These are phyloP conservation scores for Schrankia costaestrigalis DNA, from an alignment of 2,888 invertebrate genomes.

Conservation along the genomic window DNA sequence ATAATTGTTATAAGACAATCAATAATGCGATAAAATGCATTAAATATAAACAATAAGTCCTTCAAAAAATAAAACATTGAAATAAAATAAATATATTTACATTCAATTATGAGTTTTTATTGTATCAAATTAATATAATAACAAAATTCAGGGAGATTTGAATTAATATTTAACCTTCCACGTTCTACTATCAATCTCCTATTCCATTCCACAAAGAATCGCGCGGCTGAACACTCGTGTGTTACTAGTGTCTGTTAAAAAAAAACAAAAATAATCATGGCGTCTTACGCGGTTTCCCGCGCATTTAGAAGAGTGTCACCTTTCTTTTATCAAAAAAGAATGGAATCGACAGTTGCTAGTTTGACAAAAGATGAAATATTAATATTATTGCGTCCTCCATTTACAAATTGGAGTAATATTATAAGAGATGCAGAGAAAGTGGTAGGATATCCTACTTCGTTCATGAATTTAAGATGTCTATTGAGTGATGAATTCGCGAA, in stretches of 20 bases:
- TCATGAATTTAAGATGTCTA: constrained; percentile 80
- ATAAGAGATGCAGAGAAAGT: constrained; percentile 77
- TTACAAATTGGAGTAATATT: constrained; percentile 72
- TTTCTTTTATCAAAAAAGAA: constrained; percentile 65
- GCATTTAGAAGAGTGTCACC: constrained; percentile 57
- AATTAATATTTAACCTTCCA: constrained; percentile 5
- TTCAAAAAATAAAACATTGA: too few species aligned
- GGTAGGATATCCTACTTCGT: constrained; percentile 80
- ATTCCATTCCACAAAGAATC: constrained; percentile 32
- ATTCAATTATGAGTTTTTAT: too few species aligned
- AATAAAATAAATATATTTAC: too few species aligned
- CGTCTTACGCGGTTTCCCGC: constrained; percentile 62
- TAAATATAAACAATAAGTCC: too few species aligned
- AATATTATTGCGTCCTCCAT: constrained; percentile 65
- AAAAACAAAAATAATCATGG: constrained; percentile 43
- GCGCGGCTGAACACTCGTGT: constrained; percentile 15
- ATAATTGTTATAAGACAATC: too few species aligned
- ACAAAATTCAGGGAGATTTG: constrained; percentile 17
- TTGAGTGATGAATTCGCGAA: constrained; percentile 83
- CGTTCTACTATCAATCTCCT: constrained; percentile 16
- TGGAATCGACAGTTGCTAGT: constrained; percentile 70
- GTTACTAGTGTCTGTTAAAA: constrained; percentile 20
- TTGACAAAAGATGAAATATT: constrained; percentile 73
- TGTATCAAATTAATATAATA: background rate
- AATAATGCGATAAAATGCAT: too few species aligned